phyloP scores from a whole-genome alignment of 2,888 invertebrate species.

The Aspidiotus rigidus region DNA sequence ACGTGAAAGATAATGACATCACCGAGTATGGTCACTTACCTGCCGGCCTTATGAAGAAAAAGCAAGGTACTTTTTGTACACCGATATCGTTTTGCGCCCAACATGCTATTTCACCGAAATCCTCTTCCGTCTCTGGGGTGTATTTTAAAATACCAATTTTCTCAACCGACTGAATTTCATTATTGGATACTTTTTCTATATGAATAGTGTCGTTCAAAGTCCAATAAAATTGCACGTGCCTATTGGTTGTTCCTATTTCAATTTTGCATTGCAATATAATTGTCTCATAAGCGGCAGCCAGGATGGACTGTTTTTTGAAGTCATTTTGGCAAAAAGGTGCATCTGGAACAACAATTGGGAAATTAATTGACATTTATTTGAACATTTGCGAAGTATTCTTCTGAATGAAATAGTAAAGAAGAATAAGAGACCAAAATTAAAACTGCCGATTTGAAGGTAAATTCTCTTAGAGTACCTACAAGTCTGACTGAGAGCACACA shows the following conservation, averaged over 20 bases:
- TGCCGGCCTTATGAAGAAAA: constrained; percentile 70
- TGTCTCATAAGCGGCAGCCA: constrained; percentile 63
- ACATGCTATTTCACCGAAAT: constrained; percentile 74
- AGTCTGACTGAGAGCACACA: no score
- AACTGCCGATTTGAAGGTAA: no score
- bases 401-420: no score
- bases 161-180: constrained; percentile 47
- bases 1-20: no score
- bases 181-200: constrained; percentile 60
- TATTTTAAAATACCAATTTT: constrained; percentile 51
- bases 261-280: constrained; percentile 70
- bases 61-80: constrained; percentile 67
- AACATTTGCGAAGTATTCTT: no score
- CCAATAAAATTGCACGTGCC: constrained; percentile 64
- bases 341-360: constrained; percentile 47
- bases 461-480: no score
- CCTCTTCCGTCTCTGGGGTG: constrained; percentile 49
- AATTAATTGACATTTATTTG: background rate
- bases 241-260: constrained; percentile 63
- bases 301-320: constrained; percentile 59
- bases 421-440: no score
- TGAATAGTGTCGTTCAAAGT: constrained; percentile 71
- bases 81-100: constrained; percentile 81
- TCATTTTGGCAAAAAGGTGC: constrained; percentile 68
- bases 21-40: constrained; percentile 48